These are phyloP conservation scores for Sinohyriopsis cumingii DNA, from an alignment of 2,888 invertebrate species.

Conservation along the genomic window DNA sequence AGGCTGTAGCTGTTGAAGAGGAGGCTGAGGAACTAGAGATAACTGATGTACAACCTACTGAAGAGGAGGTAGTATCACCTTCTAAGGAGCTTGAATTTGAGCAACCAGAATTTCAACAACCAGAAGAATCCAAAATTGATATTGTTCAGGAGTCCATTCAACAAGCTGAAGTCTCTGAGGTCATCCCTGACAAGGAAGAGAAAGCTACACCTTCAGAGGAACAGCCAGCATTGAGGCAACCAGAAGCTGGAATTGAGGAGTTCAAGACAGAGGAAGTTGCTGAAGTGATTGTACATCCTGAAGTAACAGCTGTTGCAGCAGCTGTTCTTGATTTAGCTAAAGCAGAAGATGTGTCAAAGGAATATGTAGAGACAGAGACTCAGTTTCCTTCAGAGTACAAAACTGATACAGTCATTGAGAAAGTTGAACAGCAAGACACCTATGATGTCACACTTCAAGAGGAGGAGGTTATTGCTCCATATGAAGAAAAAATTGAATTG, in stretches of 20 bases:
- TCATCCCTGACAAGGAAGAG: constrained; percentile 10
- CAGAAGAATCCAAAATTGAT: constrained; percentile 32
- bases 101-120: constrained; percentile 21
- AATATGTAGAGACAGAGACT: constrained; percentile 15
- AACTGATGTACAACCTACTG: constrained; percentile 10
- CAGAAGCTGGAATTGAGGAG: constrained; percentile 20
- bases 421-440: constrained; percentile 21
- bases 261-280: constrained; percentile 16
- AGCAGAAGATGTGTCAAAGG: constrained; percentile 12
- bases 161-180: constrained; percentile 23
- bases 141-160: constrained; percentile 18
- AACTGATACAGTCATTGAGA: constrained; percentile 21
- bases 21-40: constrained; percentile 8
- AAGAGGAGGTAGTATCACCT: constrained; percentile 15
- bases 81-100: constrained; percentile 14
- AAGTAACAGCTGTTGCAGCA: constrained; percentile 14
- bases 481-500: constrained; percentile 27
- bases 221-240: constrained; percentile 2
- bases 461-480: constrained; percentile 20
- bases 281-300: constrained; percentile 17
- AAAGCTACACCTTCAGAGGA: neutral
- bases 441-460: constrained; percentile 22
- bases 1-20: constrained; percentile 27
- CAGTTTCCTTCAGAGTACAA: constrained; percentile 28
- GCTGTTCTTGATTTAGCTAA: constrained; percentile 18